Evolutionary conservation across 2,888 invertebrate genomes (phyloP).

Genomic region (Orthosia incerta): DNA sequence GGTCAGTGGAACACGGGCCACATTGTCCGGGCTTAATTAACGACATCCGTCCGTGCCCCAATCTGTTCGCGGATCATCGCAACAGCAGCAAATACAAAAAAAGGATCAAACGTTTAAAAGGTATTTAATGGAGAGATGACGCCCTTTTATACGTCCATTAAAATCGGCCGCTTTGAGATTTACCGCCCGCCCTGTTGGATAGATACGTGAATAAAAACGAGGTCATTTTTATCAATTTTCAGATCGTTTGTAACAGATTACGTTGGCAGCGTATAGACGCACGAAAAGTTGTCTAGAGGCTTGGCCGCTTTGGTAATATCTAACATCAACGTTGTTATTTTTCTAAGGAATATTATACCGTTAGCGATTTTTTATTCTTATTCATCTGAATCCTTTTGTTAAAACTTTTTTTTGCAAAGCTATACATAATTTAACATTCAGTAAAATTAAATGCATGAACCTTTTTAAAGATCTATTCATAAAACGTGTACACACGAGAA

Average conservation of each 20-base stretch:
- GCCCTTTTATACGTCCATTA: constrained; percentile 90
- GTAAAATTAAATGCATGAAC: background rate
- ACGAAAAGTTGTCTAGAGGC: constrained; percentile 55
- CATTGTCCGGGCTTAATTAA: constrained; percentile 83
- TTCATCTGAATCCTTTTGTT: background rate
- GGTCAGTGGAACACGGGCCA: constrained; percentile 62
- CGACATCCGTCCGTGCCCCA: constrained; percentile 76
- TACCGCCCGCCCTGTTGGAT: constrained; percentile 81
- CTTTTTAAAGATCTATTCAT: constrained; percentile 1
- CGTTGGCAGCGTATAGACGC: constrained; percentile 52
- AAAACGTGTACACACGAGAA: constrained; percentile 8
- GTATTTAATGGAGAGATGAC: constrained; percentile 90
- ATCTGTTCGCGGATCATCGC: constrained; percentile 86
- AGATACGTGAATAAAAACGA: constrained; percentile 82
- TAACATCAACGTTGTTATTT: constrained; percentile 32
- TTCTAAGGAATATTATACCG: background rate
- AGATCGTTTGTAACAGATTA: constrained; percentile 85
- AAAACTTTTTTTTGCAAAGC: background rate
- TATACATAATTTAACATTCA: background rate
- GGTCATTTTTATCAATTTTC: constrained; percentile 81
- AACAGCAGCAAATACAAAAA: constrained; percentile 88
- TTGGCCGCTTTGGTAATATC: constrained; percentile 46
- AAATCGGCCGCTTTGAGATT: constrained; percentile 88
- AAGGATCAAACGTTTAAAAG: constrained; percentile 91
- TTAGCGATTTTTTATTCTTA: background rate